Base-by-base conservation (phyloP, 1,140 invertebrate genomes). In the Diorhabda sublineata region DNA sequence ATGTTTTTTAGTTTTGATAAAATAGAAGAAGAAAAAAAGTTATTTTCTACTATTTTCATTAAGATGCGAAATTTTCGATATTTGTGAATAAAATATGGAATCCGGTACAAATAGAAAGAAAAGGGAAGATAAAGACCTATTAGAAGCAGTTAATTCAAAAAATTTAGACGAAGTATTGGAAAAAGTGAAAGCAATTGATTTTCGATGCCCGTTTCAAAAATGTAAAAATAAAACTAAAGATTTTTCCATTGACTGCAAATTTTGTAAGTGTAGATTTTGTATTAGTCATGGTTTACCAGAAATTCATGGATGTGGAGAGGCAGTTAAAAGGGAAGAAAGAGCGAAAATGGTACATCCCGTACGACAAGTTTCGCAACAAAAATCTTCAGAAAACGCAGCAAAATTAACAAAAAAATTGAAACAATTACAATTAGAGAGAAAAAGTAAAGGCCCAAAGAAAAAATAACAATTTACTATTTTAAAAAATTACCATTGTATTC, bases 251-350 rank as follows among this genome's bases (percentile, higher is more conserved):
- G 74, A 77, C 4, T 81, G 80, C 67, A 77, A 80, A 69, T 79
- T 75, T 70, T 81, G 80, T 58, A 79, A 77, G 26, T 68, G 69
- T 7, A 73, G 79, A 68, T 81, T 80, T 74, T 81, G 80, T 68
- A 77, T 79, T 26, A 73, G 69, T 8, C 80, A 81, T 66, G 79
- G 77, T 44, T 70, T 81, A 52, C 80, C 80, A 3, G 80, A 81
- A 75, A 76, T 81, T 43, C 80, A 81, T 71, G 80, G 80, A 4
- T 81, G 80, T 75, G 80, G 79, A n/a, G 79, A 81, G 68, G 79
- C 79, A 26, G 77, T 80, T 4, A 72, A 74, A 69, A 71, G 75
- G 56, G 80, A 81, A 65, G 79, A 81, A 67, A 74, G 70, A 67
- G 69, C 72, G 57, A 78, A 79, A 69, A 80, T 77, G 68, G 52